Base-by-base conservation (phyloP, 1,140 invertebrate species). In the Drosophila kurseongensis region DNA sequence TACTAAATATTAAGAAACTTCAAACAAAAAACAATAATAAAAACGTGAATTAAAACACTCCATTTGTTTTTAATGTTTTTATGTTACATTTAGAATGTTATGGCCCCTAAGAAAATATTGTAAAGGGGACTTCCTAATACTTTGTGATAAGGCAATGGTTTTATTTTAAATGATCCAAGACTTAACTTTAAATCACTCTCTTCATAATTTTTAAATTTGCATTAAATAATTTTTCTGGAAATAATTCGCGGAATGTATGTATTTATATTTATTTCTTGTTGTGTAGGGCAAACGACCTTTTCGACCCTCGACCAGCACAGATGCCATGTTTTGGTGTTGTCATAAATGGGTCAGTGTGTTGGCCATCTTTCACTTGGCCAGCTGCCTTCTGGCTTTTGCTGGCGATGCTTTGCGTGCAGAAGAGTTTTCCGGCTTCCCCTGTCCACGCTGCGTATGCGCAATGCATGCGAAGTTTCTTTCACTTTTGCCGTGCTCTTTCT, bases 391-490 rank as follows among this genome's bases (percentile, higher is more conserved):
- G 10, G 23, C 9, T 42, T n/a, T 58, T 40, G 35, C 5, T 29
- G 18, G 18, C 27, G 47, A 16, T 40, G 42, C 36, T 47, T 75
- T 75, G 75, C 75, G 75, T 77, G 75, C 44, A 57, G 44, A 76
- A 77, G 67, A 62, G 51, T 82, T 88, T 86, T 88, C 63, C 82
- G 80, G 66, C 63, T 54, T 40, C 72, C 45, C 35, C 65, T 42
- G 69, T 58, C 50, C 52, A 63, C 75, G 71, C 67, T 61, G 83
- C 83, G 79, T 88, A 86, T 86, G 84, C 81, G 82, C 81, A 69
- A 85, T 80, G 72, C 58, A 65, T 75, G 59, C 71, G 63, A 68
- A 61, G 62, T 77, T 65, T 78, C 75, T 76, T 79, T 81, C 66
- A 77, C 78, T 63, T 63, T 57, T 45, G 35, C 27, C 16, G 54